phyloP scores from a whole-genome alignment of 92 coral and sea anemone species.

The Parazoanthus atlanticus region DNA sequence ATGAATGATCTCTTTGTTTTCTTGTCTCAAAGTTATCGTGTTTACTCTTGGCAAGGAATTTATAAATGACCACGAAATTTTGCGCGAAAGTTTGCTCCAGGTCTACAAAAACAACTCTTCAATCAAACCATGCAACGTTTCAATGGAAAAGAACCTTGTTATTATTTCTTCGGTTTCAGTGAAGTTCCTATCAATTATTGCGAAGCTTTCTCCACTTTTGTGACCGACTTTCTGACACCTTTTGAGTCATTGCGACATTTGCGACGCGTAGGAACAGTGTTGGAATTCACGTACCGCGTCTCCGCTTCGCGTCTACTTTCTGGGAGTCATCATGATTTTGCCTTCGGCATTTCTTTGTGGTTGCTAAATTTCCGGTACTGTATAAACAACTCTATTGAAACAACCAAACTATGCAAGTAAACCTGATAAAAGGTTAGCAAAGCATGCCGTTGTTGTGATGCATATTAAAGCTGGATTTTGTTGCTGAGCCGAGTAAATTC shows the following conservation, averaged over 20 bases:
- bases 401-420: constrained; percentile 29
- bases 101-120: no score
- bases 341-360: constrained; percentile 42
- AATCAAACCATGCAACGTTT: background rate
- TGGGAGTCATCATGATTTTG: background rate
- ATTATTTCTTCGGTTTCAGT: background rate
- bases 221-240: background rate
- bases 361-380: constrained; percentile 18
- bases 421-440: constrained; percentile 12
- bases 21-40: background rate
- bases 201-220: background rate
- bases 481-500: background rate
- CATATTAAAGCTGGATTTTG: background rate
- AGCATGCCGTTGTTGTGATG: constrained; percentile 36
- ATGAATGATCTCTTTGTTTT: background rate
- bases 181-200: background rate
- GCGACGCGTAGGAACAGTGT: background rate
- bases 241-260: background rate
- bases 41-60: background rate
- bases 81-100: constrained; percentile 9
- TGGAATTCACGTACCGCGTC: background rate
- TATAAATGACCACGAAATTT: background rate
- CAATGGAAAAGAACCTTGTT: background rate
- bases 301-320: background rate
- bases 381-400: constrained; percentile 27